A percentile compares a stretch with the other conserved stretches of the same genome.
Conservation (phyloP, 2,888 invertebrate genomes). For the Orthosia cruda region DNA sequence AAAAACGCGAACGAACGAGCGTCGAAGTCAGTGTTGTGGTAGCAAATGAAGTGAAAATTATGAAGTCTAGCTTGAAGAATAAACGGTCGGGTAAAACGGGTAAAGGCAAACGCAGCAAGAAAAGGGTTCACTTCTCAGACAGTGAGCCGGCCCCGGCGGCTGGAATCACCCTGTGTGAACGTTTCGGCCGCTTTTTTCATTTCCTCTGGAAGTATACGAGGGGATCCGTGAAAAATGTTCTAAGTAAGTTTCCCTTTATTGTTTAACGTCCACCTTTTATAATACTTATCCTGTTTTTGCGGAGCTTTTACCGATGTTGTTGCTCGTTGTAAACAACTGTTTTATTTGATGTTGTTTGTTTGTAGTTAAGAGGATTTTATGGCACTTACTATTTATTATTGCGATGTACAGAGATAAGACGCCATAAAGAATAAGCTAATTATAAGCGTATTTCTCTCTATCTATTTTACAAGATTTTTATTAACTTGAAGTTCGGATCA, state of each 20-base stretch:
- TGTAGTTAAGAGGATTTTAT: neutral
- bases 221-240: constrained; percentile 78
- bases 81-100: constrained; percentile 76
- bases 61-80: constrained; percentile 83
- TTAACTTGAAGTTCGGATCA: too few species aligned
- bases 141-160: constrained; percentile 71
- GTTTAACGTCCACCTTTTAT: constrained; percentile 60
- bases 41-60: constrained; percentile 80
- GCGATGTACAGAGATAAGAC: neutral
- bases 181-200: constrained; percentile 81
- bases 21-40: constrained; percentile 71
- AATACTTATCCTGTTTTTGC: constrained; percentile 44
- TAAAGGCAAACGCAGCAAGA: constrained; percentile 77
- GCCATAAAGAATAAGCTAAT: too few species aligned
- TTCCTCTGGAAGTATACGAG: constrained; percentile 83
- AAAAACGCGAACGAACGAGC: constrained; percentile 67
- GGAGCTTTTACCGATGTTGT: constrained; percentile 38
- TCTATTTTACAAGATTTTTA: too few species aligned
- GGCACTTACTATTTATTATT: neutral
- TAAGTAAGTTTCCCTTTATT: constrained; percentile 80
- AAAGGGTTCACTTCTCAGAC: constrained; percentile 86
- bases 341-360: constrained; percentile 25
- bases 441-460: too few species aligned
- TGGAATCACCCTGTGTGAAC: constrained; percentile 78
- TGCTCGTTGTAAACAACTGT: constrained; percentile 33